A percentile compares a stretch with the other conserved stretches of the same genome.
Evolutionary conservation across 2,888 invertebrate genomes (phyloP).

Genomic region (Blomia tropicalis): DNA sequence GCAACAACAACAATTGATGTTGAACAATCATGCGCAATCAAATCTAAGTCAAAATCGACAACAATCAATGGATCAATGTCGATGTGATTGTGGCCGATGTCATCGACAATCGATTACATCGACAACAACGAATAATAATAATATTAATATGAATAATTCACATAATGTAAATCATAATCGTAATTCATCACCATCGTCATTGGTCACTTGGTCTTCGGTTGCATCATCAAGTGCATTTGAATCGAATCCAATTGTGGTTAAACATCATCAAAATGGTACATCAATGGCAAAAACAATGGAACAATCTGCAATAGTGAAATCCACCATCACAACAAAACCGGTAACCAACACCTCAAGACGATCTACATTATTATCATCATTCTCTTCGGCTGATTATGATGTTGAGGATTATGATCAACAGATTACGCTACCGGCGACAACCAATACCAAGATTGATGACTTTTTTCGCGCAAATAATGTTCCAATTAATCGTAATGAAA

Average conservation of each 20-base stretch:
- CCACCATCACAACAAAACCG: neutral
- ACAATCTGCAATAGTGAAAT: neutral
- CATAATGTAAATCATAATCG: neutral
- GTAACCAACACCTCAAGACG: too few species aligned
- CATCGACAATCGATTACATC: slow-evolving; percentile 2
- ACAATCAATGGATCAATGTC: too few species aligned
- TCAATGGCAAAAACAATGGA: neutral
- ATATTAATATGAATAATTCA: neutral
- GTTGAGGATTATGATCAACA: neutral
- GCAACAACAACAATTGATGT: neutral
- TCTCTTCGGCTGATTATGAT: slow-evolving; percentile 1
- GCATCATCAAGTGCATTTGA: neutral
- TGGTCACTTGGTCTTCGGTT: slow-evolving; percentile 15
- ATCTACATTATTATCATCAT: neutral
- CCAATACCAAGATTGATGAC: slow-evolving; percentile 14
- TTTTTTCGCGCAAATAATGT: slow-evolving; percentile 10
- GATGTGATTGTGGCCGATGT: slow-evolving; percentile 11
- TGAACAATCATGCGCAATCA: neutral
- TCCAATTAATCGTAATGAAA: neutral
- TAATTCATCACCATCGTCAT: neutral
- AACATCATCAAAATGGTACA: too few species aligned
- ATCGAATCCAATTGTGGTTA: too few species aligned
- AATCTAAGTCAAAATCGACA: neutral
- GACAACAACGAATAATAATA: neutral
- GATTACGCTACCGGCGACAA: neutral